Conservation (phyloP, 2,113 vertebrate genomes). For the Ovibos moschatus region DNA sequence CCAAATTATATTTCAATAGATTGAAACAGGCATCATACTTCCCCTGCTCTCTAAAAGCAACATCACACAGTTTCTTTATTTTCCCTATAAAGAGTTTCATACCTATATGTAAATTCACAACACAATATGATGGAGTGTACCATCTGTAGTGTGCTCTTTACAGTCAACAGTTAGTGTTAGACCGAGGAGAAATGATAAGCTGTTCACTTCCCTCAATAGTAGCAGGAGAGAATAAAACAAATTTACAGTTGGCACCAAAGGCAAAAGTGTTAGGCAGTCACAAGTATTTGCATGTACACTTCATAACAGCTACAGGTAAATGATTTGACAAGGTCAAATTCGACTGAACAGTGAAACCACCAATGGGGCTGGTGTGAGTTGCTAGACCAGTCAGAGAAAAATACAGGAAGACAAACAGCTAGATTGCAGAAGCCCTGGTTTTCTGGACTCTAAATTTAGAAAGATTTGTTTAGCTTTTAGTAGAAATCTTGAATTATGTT, state of each 20-base stretch:
- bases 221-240: conserved; percentile 30
- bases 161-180: neutral
- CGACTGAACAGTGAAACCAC: conserved; percentile 34
- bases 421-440: neutral
- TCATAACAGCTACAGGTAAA: conserved; percentile 36
- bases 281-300: conserved; percentile 35
- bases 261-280: conserved; percentile 10
- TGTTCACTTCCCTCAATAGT: neutral
- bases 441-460: neutral
- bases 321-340: conserved; percentile 67
- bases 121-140: neutral
- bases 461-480: neutral
- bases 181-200: conserved; percentile 30
- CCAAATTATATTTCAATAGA: neutral
- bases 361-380: conserved; percentile 40
- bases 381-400: conserved; percentile 38
- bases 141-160: neutral
- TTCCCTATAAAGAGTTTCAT: neutral
- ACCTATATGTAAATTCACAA: neutral
- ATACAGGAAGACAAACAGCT: neutral
- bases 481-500: neutral
- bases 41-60: neutral
- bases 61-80: neutral
- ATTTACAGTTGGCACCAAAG: conserved; percentile 25
- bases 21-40: neutral